Percentiles rank a stretch among this genome's conserved stretches.
Conservation (phyloP, 2,888 invertebrate species). For the Trichopoda pennipes region DNA sequence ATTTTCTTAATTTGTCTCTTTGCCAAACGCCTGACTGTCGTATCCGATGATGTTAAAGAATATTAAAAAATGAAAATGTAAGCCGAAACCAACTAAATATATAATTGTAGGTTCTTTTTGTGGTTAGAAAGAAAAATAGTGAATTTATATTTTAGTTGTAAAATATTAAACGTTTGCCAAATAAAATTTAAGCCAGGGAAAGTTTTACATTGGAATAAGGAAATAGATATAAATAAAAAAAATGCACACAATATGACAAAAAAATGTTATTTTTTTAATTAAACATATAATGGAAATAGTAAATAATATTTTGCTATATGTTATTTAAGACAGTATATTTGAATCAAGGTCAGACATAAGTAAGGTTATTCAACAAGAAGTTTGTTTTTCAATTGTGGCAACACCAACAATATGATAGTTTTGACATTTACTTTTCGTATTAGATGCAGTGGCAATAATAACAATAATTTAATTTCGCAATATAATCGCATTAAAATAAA, state of each 20-base stretch:
- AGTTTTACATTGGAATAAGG: background rate
- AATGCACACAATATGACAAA: slow-evolving; percentile 6
- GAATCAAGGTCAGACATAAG: slow-evolving; percentile 32
- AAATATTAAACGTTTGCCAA: slow-evolving; percentile 32
- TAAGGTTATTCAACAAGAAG: too few species aligned
- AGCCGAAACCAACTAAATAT: background rate
- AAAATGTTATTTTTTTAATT: background rate
- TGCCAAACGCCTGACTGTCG: slow-evolving; percentile 20
- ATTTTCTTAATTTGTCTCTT: too few species aligned
- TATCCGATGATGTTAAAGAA: slow-evolving; percentile 29
- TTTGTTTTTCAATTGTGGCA: too few species aligned
- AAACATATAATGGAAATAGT: background rate
- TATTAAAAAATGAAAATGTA: slow-evolving; percentile 2
- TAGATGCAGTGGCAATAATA: too few species aligned
- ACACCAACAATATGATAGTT: too few species aligned
- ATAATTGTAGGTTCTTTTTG: too few species aligned
- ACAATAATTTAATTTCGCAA: too few species aligned
- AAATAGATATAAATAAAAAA: slow-evolving; percentile 5
- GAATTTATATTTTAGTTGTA: slow-evolving; percentile 12
- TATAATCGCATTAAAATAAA: too few species aligned
- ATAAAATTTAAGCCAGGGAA: slow-evolving; percentile 13
- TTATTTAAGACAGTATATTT: slow-evolving; percentile 19
- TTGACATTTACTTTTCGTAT: too few species aligned
- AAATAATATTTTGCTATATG: slow-evolving; percentile 22
- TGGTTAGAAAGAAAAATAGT: background rate